Conservation (phyloP, 2,797 vertebrate species). For the Onychomys leucogaster region DNA sequence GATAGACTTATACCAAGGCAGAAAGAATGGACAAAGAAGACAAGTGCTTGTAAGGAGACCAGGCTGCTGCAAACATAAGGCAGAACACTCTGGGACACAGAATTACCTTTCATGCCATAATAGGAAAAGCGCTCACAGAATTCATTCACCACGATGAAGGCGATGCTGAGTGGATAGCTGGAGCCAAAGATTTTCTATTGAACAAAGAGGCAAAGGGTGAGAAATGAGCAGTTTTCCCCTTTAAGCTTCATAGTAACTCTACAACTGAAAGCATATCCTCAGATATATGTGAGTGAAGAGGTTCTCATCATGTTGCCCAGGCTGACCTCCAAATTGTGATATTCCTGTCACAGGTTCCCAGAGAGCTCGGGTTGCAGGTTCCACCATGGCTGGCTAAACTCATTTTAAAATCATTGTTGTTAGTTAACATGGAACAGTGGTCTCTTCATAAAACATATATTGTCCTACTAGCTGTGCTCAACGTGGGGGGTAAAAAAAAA, state of each 20-base stretch:
- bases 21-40: constrained; percentile 7
- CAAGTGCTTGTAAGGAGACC: background rate
- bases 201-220: constrained; percentile 66
- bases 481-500: background rate
- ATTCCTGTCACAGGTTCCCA: background rate
- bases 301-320: background rate
- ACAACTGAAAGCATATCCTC: constrained; percentile 20
- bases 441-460: constrained; percentile 14
- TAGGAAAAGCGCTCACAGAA: constrained; percentile 99
- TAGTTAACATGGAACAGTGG: background rate
- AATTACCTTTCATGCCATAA: constrained; percentile 95
- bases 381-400: background rate
- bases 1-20: constrained; percentile 1
- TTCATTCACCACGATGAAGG: constrained; percentile 98
- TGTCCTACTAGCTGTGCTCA: constrained; percentile 12
- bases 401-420: background rate
- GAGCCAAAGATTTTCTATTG: constrained; percentile 88
- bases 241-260: constrained; percentile 10
- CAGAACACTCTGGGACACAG: background rate
- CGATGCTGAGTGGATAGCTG: constrained; percentile 96
- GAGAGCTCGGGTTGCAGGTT: background rate
- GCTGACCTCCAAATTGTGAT: background rate
- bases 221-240: background rate
- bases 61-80: background rate
- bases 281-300: background rate